Percentiles rank a stretch among this genome's conserved stretches.
phyloP scores from a whole-genome alignment of 2,113 vertebrate species.

The Laticauda colubrina region DNA sequence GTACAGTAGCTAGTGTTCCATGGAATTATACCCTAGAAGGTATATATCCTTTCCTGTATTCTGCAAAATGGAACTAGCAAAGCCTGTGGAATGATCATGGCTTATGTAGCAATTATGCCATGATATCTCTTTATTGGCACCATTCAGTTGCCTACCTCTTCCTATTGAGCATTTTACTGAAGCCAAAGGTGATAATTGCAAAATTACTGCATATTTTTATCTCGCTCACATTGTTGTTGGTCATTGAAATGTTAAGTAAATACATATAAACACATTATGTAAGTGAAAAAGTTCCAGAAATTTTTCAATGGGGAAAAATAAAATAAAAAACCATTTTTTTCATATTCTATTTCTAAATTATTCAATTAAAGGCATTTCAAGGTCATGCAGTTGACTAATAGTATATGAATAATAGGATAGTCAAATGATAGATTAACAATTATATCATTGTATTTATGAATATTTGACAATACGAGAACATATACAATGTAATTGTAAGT shows the following conservation, averaged over 20 bases:
- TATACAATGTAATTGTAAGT: too few relatives aligned
- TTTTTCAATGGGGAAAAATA: slow-evolving; percentile 18
- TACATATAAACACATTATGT: background rate
- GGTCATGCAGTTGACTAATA: background rate
- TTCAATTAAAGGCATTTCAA: slow-evolving; percentile 16
- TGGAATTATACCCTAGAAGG: background rate
- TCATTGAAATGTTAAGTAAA: slow-evolving; percentile 19
- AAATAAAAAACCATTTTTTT: background rate
- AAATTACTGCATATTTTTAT: background rate
- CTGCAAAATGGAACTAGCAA: background rate
- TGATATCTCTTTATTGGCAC: background rate
- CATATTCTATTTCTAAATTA: background rate
- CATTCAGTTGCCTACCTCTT: background rate
- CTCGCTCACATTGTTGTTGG: background rate
- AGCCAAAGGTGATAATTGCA: background rate
- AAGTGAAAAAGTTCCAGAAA: background rate
- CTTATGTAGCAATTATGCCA: background rate
- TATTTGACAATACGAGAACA: too few relatives aligned
- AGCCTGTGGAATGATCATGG: background rate
- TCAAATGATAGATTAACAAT: too few relatives aligned
- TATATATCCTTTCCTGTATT: background rate
- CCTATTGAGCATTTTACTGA: background rate
- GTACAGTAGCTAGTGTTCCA: background rate
- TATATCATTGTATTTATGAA: too few relatives aligned
- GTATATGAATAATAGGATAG: too few relatives aligned